Evolutionary conservation across 2,113 vertebrate species (phyloP), one percentile per base, ranked within the genome.

Genomic region (Dunckerocampus dactyliophorus): DNA sequence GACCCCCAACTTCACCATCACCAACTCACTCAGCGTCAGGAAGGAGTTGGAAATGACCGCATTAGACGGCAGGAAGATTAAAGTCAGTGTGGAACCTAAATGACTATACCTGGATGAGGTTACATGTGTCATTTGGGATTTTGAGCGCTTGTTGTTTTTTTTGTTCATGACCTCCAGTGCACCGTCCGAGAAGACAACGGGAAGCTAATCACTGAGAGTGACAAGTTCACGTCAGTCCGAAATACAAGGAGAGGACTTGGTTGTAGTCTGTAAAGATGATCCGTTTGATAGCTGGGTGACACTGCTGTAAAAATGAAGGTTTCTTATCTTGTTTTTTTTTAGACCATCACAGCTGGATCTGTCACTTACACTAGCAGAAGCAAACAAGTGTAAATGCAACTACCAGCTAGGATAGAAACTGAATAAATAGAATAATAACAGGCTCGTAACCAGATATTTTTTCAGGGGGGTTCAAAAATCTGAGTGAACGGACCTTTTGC

Each of bases 201-300:
- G 45, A 95, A 93, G 80, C 87, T 95, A 4, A 72, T 93, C 16
- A 76, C 85, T 75, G 88, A 90, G 68, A 82, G 87, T 2, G 90
- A 92, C 0, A 93, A 87, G 67, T 91, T 93, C 47, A 83, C 66
- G 2, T 91, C 92, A 0, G 83, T 92, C 45, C 88, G 92, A 94
- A 87, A 46, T 95, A 9, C 85, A 88, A 74, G 93, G 90, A 14
- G 85, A 82, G 7, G 90, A 94, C 62, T 92, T 95, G 93, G 81
- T 93, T 6, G 94, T 95, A 90, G 94, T 94, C 64, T 76, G 83
- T 24, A n/a, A 10, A 24, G 22, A 22, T 24, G 4, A 21, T 21
- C 10, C 6, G 4, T 49, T 21, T 4, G 6, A 2, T 3, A 43
- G 7, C 39, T 43, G 13, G 12, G 39, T 12, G 39, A 8, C 7